Evolutionary conservation across 1,140 invertebrate genomes (phyloP).

Genomic region (Cheumatopsyche charites): DNA sequence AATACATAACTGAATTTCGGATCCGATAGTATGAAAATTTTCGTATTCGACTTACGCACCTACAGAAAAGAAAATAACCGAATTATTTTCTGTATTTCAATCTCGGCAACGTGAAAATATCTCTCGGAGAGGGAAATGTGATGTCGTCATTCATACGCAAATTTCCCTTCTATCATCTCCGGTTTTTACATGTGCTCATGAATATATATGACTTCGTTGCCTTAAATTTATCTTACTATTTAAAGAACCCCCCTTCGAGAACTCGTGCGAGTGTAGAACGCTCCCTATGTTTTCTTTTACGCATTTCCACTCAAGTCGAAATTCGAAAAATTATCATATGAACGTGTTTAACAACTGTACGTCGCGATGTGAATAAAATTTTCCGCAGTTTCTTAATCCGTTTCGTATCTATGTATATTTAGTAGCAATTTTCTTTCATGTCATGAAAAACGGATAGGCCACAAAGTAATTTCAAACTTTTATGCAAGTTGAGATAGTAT

Average conservation of each 20-base stretch:
- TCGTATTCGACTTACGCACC: neutral
- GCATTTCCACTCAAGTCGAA: too few species aligned
- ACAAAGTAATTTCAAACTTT: too few species aligned
- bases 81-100: slow-evolving; percentile 19
- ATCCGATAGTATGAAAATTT: too few species aligned
- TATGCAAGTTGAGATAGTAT: too few species aligned
- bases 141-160: slow-evolving; percentile 21
- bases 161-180: slow-evolving; percentile 15
- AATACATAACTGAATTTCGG: too few species aligned
- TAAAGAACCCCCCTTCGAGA: slow-evolving; percentile 4
- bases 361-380: neutral
- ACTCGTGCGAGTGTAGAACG: too few species aligned
- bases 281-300: too few species aligned
- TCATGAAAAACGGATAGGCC: too few species aligned
- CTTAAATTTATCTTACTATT: slow-evolving; percentile 22
- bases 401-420: too few species aligned
- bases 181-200: slow-evolving; percentile 14
- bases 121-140: slow-evolving; percentile 1
- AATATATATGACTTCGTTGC: slow-evolving; percentile 28
- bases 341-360: slow-evolving; percentile 13
- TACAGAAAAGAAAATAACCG: neutral
- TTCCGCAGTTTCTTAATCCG: neutral
- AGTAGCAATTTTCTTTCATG: too few species aligned
- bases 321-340: neutral
- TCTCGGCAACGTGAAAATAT: slow-evolving; percentile 22